Evolutionary conservation across 2,888 invertebrate genomes (phyloP), one percentile per base, ranked within the genome.

Genomic region (Coelinius sp.): DNA sequence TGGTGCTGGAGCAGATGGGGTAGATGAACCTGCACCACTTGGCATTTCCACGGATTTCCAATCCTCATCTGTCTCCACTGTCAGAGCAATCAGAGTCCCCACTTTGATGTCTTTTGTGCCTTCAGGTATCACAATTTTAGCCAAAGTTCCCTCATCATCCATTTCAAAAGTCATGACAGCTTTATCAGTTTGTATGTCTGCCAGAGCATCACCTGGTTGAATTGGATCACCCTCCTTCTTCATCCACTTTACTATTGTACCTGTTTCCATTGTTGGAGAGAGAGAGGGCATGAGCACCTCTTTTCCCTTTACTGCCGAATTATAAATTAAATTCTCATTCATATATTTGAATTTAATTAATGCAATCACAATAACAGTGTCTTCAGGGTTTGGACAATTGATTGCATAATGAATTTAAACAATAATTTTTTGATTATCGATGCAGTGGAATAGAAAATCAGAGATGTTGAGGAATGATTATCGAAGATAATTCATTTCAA

Each of bases 181-280:
- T 84, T 92, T 92, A 82, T 92, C 92, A 0, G 92, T 92, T 82
- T 92, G 91, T 80, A 92, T 91, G 76, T 92, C 92, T 82, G 92
- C 92, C 1, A 92, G 79, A 3, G 91, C 89, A 84, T 92, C 92
- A 8, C 92, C 92, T 20, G 92, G 85, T 22, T 84, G 79, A 31
- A 91, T 85, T 3, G 82, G 68, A 41, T 90, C 90, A 75, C 92
- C 92, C 88, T 90, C 91, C 73, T 90, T 89, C 79, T 90, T 91
- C 14, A 89, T 71, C 91, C 91, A 91, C 77, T 90, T 90, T 0
- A 91, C 88, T 38, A 91, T 90, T 0, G 90, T 91, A 6, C 92
- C 92, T 76, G 89, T 89, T 72, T 90, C 89, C 92, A 92, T 92
- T 3, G 92, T 92, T 0, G 92, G 92, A 0, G 92, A 92, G 31